These are phyloP conservation scores for Lepidurus packardi DNA, from an alignment of 1,140 invertebrate species.

Conservation along the genomic window DNA sequence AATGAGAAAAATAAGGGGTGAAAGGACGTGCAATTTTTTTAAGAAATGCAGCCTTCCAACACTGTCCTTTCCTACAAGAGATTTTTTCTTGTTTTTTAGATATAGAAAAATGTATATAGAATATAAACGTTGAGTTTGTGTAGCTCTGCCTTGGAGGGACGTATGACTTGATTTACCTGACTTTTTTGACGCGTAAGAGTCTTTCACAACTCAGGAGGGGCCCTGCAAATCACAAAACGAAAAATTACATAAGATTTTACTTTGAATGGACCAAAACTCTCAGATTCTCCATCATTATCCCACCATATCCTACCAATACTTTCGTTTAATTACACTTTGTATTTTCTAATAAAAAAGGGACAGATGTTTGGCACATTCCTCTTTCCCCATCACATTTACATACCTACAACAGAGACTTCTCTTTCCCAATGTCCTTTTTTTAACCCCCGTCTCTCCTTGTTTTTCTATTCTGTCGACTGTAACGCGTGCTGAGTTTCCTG, in stretches of 20 bases:
- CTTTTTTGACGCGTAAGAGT: conserved; percentile 14
- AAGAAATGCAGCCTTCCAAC: conserved; percentile 5
- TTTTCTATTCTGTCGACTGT: background rate
- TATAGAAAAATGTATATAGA: conserved; percentile 4
- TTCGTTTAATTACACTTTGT: background rate
- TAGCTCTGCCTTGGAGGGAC: background rate
- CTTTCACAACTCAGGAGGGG: conserved; percentile 20
- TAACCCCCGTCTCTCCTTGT: background rate
- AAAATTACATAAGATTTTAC: background rate
- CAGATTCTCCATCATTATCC: conserved; percentile 1
- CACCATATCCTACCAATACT: conserved; percentile 7
- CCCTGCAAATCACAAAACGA: background rate
- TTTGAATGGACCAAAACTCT: background rate
- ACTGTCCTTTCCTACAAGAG: conserved; percentile 6
- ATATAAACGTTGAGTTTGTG: background rate
- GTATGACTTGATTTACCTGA: conserved; percentile 5
- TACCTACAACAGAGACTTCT: background rate
- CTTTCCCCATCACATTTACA: background rate
- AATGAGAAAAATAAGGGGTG: background rate
- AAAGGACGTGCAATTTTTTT: background rate
- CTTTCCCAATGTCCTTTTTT: background rate
- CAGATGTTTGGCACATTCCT: background rate
- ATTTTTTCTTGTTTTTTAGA: background rate
- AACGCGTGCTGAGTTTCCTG: background rate
- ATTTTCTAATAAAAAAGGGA: background rate